Percentiles rank a stretch among this genome's conserved stretches.
Evolutionary conservation across 2,797 vertebrate genomes (phyloP).

Genomic region (Helicolenus hilgendorfi): DNA sequence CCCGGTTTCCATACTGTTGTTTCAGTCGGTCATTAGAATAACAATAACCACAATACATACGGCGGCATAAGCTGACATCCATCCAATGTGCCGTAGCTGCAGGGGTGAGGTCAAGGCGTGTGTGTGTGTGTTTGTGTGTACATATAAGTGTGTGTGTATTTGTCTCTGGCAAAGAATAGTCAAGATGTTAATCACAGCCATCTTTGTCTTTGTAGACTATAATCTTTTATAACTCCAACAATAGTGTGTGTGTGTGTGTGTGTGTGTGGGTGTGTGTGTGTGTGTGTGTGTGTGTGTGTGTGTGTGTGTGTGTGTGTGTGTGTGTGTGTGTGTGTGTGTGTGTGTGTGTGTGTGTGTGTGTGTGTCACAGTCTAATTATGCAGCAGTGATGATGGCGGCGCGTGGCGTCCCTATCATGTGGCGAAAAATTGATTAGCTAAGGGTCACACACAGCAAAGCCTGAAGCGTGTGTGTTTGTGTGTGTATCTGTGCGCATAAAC

Average conservation of each 20-base stretch:
- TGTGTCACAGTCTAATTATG: slow-evolving; percentile 79
- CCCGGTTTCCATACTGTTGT: slow-evolving; percentile 87
- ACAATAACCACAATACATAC: slow-evolving; percentile 86
- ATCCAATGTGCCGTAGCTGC: slow-evolving; percentile 80
- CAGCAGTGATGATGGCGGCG: slow-evolving; percentile 78
- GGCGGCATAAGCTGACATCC: slow-evolving; percentile 81
- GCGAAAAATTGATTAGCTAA: slow-evolving; percentile 87
- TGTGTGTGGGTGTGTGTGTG: slow-evolving; percentile 42
- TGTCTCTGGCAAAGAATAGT: slow-evolving; percentile 56
- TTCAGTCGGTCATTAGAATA: slow-evolving; percentile 90
- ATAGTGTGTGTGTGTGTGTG: slow-evolving; percentile 34
- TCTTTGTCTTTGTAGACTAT: slow-evolving; percentile 78
- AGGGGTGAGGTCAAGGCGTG: slow-evolving; percentile 66
- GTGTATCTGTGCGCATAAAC: slow-evolving; percentile 3
- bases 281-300: slow-evolving; percentile 44
- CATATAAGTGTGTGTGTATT: slow-evolving; percentile 20
- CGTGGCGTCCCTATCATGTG: slow-evolving; percentile 86
- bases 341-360: slow-evolving; percentile 34
- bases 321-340: slow-evolving; percentile 29
- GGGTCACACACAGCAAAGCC: slow-evolving; percentile 79
- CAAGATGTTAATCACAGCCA: slow-evolving; percentile 78
- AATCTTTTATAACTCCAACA: slow-evolving; percentile 71
- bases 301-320: slow-evolving; percentile 36
- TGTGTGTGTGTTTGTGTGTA: slow-evolving; percentile 31
- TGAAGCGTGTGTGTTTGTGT: slow-evolving; percentile 45